Percentiles rank a stretch among this genome's conserved stretches.
These are phyloP conservation scores for Lasioglossum villosulum DNA, from an alignment of 2,888 invertebrate genomes.

Conservation along the genomic window DNA sequence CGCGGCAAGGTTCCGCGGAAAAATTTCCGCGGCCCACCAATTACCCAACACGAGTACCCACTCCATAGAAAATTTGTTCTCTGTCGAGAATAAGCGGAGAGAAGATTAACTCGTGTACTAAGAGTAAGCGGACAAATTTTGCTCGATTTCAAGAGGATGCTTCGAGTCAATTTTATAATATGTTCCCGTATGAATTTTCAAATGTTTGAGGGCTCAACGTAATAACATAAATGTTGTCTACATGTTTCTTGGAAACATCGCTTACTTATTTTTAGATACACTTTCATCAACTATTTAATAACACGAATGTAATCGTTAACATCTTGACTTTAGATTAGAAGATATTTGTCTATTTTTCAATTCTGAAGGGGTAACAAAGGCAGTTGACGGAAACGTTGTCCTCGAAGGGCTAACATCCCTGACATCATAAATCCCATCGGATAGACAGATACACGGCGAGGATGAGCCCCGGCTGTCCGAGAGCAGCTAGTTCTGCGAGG, in stretches of 20 bases:
- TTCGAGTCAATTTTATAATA: not conserved
- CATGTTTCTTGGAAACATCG: too few relatives aligned
- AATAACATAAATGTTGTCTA: too few relatives aligned
- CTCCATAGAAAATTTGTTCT: too few relatives aligned
- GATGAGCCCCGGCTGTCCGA: not conserved
- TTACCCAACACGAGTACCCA: not conserved
- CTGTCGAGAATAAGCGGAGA: not conserved
- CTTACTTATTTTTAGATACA: too few relatives aligned
- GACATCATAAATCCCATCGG: not conserved
- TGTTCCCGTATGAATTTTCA: too few relatives aligned
- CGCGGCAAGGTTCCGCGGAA: not conserved
- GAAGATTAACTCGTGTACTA: not conserved
- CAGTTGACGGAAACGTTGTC: not conserved
- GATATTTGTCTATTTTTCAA: not conserved
- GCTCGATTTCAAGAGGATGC: not conserved
- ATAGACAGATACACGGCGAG: not conserved
- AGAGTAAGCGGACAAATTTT: not conserved
- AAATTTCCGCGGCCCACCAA: not conserved
- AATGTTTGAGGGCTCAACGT: too few relatives aligned
- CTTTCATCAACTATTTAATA: not conserved
- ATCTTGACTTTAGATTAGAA: not conserved
- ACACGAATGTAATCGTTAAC: not conserved
- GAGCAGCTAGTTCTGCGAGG: not conserved
- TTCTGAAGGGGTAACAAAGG: not conserved
- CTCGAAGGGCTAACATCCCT: not conserved